These are phyloP conservation scores for Acestrorhynchus altus DNA, from an alignment of 2,797 vertebrate genomes.

Conservation along the genomic window DNA sequence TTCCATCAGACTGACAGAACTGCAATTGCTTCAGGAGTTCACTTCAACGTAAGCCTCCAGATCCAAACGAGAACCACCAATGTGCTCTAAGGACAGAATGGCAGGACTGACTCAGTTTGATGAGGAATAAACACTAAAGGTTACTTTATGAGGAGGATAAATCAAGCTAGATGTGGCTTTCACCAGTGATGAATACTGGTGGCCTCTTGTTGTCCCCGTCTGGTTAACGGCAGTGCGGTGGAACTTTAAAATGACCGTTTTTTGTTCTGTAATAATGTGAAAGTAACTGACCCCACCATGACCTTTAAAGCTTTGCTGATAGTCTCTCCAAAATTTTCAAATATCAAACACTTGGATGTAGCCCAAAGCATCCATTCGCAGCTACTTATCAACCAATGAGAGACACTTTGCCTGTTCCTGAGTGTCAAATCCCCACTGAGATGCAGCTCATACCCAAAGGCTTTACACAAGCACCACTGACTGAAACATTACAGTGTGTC, in stretches of 20 bases:
- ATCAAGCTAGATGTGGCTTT: conserved; percentile 3
- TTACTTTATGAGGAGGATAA: conserved; percentile 9
- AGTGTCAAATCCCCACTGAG: background rate
- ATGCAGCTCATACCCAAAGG: conserved; percentile 2
- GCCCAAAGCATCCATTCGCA: conserved; percentile 1
- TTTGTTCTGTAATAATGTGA: background rate
- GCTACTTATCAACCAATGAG: background rate
- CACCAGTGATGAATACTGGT: background rate
- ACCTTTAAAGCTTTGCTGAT: conserved; percentile 17
- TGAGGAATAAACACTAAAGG: conserved; percentile 18
- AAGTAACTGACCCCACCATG: background rate
- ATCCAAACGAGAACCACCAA: background rate
- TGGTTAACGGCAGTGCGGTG: background rate
- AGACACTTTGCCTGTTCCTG: conserved; percentile 5
- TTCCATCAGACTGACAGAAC: conserved; percentile 13
- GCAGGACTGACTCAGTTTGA: background rate
- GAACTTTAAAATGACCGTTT: background rate
- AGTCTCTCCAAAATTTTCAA: conserved; percentile 18
- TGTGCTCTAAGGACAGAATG: background rate
- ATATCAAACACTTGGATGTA: conserved; percentile 11
- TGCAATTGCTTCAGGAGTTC: conserved; percentile 9
- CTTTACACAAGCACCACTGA: background rate
- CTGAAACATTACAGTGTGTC: background rate
- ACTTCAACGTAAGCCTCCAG: background rate
- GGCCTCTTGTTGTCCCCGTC: background rate